Evolutionary conservation across 2,888 invertebrate species (phyloP), one percentile per base, ranked within the genome.

Genomic region (Tetragnatha montana): DNA sequence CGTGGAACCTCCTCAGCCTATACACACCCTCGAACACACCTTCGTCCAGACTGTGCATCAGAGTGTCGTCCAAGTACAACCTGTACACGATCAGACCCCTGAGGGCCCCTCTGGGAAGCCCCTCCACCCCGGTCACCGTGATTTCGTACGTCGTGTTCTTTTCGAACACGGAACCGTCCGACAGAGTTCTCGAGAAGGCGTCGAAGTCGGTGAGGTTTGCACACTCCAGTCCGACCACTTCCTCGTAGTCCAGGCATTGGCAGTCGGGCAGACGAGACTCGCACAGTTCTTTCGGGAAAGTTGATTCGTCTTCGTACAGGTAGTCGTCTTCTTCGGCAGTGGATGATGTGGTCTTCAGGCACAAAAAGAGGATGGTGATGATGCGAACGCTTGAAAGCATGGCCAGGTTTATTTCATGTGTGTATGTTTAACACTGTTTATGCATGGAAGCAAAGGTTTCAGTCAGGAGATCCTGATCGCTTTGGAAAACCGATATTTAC

Each of bases 61-160:
- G n/a, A 0, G 75, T 49, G 21, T 76, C 84, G 14, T 89, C 80
- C 14, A 89, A 17, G 22, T 22, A 80, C 14, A 89, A 35, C 7
- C 83, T 68, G 35, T 51, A 89, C 19, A 89, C 88, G 17, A 84
- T 85, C 1, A 89, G n/a, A 0, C 88, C 84, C 7, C 84, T 68
- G 6, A 89, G 49, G 19, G 22, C 35, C n/a, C 74, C 50, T 6
- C 80, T n/a, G 6, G 84, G 84, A 19, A 89, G 19, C 8, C 21
- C 19, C 35, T n/a, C 35, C 0, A 19, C 50, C 22, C 60, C 60
- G 10, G 19, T 3, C 17, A 84, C n/a, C 6, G 84, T 85, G 17
- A 89, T 81, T 69, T 89, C 88, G 50, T 70, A 89, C 0, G 84
- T 84, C 12, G 79, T 76, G 69, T 84, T 81, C 6, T 50, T 47